Base-by-base conservation (phyloP, 2,797 vertebrate species). In the Halcyon badia region DNA sequence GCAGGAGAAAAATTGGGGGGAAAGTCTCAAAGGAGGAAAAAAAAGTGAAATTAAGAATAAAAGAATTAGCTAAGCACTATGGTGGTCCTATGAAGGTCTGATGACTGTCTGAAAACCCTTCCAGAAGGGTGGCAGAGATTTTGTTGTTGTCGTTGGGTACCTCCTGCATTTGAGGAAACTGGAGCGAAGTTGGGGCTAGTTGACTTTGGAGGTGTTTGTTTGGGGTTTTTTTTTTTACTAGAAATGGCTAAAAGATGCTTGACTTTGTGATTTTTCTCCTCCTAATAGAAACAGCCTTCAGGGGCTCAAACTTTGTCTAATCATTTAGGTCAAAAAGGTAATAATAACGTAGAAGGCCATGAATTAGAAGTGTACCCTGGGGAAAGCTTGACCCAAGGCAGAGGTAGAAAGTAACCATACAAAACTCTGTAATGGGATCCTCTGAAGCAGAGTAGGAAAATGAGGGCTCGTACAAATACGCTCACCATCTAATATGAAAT, bases 311-410 rank as follows among this genome's bases (percentile, higher is more conserved):
- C 73, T 96, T 84, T 87, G 78, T 94, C 90, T 97, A 94, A 97
- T 97, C 88, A 84, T 92, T 95, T 92, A 79, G 86, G 96, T 96
- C 96, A 95, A 84, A 94, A 96, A 94, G 90, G 90, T 96, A 97
- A 93, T 93, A 97, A 96, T 96, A 95, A 96, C 83, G 87, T 96
- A 91, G 87, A 91, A 92, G 95, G 84, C 94, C 76, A 44, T 94
- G 94, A 96, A 94, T 96, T 92, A 94, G 72, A 94, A 96, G 61
- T 83, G 75, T 85, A 89, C 96, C 91, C 91, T 69, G 41, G 96
- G 96, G 96, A 96, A 96, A 87, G 66, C 78, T 90, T 95, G 96
- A 95, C 92, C 96, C 94, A 95, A 96, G 56, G 94, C 86, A 97
- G 88, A 80, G 94, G 84, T 89, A 96, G 89, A 96, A 97, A 96